Conservation (phyloP, 2,113 vertebrate species). For the Hemicordylus capensis region DNA sequence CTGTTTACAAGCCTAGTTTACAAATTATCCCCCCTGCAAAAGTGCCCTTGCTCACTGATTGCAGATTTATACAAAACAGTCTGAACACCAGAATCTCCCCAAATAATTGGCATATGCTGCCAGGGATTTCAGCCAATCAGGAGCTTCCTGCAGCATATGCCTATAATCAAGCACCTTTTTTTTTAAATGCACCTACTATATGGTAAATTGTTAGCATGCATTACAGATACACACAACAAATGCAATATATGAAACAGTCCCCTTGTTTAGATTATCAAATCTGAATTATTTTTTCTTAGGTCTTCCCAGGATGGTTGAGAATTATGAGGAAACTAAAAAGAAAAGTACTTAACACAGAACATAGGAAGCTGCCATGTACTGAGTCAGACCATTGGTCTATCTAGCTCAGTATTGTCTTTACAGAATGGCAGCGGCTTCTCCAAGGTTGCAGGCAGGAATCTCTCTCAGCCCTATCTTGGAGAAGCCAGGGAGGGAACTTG, state of each 20-base stretch:
- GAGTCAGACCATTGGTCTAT: no score
- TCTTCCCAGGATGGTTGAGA: neutral
- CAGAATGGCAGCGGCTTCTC: no score
- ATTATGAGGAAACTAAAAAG: conserved; percentile 4
- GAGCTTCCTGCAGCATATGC: neutral
- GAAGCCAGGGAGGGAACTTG: no score
- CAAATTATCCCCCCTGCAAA: no score
- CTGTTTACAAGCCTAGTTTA: no score
- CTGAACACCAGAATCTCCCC: neutral
- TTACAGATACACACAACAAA: neutral
- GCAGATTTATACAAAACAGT: no score
- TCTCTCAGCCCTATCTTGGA: no score
- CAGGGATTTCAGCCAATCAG: neutral
- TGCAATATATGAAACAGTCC: neutral
- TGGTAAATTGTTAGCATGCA: neutral
- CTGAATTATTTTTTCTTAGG: neutral
- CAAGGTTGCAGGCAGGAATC: no score
- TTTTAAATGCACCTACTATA: neutral
- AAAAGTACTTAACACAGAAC: neutral
- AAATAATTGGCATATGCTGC: neutral
- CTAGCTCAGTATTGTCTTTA: no score
- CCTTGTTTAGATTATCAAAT: neutral
- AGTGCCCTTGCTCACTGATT: neutral
- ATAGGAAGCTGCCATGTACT: no score
- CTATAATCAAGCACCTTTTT: neutral